Evolutionary conservation across 2,888 invertebrate genomes (phyloP).

Genomic region (Ormyrus labotus): DNA sequence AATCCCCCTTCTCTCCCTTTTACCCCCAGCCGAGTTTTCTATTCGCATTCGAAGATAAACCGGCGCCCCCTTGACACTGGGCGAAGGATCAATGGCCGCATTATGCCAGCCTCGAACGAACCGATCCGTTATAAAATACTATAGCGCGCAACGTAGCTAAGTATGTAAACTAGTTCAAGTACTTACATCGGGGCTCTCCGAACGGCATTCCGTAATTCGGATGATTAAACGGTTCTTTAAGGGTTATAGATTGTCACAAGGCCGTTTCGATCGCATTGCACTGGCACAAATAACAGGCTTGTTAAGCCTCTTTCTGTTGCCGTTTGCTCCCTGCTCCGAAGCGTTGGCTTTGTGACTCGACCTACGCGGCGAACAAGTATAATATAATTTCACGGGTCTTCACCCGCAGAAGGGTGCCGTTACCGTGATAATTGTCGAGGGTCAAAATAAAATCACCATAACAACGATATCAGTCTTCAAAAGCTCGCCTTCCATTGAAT

Average conservation of each 20-base stretch:
- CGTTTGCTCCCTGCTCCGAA: too few relatives aligned
- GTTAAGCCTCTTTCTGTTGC: too few relatives aligned
- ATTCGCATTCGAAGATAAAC: neutral
- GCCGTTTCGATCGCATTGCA: neutral
- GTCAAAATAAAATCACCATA: conserved; percentile 15
- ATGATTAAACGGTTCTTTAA: conserved; percentile 25
- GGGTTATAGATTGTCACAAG: conserved; percentile 20
- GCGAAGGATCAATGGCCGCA: conserved; percentile 25
- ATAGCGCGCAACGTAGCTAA: neutral
- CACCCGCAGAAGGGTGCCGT: conserved; percentile 1
- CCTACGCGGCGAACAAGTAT: conserved; percentile 7
- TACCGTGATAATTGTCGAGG: conserved; percentile 23
- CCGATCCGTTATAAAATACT: conserved; percentile 1
- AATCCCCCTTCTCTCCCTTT: too few relatives aligned
- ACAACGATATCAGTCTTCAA: neutral
- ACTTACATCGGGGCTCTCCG: neutral
- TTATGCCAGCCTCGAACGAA: neutral
- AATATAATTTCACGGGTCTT: conserved; percentile 21
- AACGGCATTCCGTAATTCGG: conserved; percentile 31
- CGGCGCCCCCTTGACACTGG: neutral
- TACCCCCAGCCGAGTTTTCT: neutral
- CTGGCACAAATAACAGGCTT: too few relatives aligned
- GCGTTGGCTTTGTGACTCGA: conserved; percentile 12
- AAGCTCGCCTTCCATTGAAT: conserved; percentile 24
- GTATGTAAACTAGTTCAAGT: conserved; percentile 47